A percentile compares a stretch with the other conserved stretches of the same genome.
phyloP scores from a whole-genome alignment of 2,113 vertebrate species.

The Rhinopomastus cyanomelas region DNA sequence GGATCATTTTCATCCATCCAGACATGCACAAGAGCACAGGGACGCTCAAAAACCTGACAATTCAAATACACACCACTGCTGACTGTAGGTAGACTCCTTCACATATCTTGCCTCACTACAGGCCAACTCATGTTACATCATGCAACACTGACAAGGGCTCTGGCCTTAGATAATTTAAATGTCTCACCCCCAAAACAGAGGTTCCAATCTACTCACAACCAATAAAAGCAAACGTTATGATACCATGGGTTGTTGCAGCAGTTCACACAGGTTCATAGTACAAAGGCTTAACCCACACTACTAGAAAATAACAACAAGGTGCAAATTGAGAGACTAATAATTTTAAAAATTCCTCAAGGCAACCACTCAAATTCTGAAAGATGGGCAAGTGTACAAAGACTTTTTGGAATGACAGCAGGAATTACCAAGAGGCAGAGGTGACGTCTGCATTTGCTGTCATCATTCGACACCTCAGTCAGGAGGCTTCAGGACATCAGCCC shows the following conservation, averaged over 20 bases:
- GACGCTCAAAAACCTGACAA: neutral
- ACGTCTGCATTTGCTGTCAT: neutral
- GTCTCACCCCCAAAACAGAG: neutral
- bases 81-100: neutral
- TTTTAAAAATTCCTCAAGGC: neutral
- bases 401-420: neutral
- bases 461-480: neutral
- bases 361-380: neutral
- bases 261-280: neutral
- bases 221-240: neutral
- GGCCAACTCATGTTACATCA: neutral
- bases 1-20: neutral
- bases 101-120: neutral
- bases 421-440: neutral
- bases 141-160: neutral
- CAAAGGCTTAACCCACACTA: neutral
- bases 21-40: neutral
- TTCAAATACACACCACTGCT: neutral
- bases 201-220: neutral
- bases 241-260: neutral
- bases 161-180: neutral
- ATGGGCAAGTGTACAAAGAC: fast-evolving
- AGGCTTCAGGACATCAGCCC: neutral
- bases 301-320: too few species aligned
- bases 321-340: too few species aligned